These are phyloP conservation scores for Epirrhoe tristata DNA, from an alignment of 2,888 invertebrate genomes.

Conservation along the genomic window DNA sequence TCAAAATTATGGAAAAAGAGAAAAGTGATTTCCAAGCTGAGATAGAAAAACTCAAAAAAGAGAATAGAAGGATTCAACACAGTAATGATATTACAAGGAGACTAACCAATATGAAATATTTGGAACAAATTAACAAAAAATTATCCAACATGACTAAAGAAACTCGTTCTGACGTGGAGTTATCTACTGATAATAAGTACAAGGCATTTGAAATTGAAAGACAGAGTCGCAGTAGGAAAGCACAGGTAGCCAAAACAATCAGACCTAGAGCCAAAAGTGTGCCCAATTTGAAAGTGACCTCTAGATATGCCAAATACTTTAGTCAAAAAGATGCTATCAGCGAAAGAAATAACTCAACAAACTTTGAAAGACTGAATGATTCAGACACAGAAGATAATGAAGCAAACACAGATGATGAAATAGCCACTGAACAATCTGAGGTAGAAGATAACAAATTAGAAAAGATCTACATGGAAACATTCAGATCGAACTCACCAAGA, in stretches of 20 bases:
- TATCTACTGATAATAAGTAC: conserved; percentile 68
- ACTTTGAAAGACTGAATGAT: conserved; percentile 46
- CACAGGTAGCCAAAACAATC: conserved; percentile 45
- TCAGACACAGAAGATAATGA: conserved; percentile 50
- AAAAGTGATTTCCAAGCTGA: conserved; percentile 87
- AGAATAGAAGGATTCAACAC: conserved; percentile 87
- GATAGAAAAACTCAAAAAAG: conserved; percentile 88
- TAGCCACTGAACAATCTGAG: conserved; percentile 51
- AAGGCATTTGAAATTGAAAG: conserved; percentile 76
- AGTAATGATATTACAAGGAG: conserved; percentile 84
- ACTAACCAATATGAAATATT: conserved; percentile 89
- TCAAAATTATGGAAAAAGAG: conserved; percentile 90
- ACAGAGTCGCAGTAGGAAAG: conserved; percentile 65
- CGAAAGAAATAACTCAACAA: conserved; percentile 57
- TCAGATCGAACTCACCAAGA: conserved; percentile 62
- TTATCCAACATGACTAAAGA: conserved; percentile 67
- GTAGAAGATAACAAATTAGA: conserved; percentile 71
- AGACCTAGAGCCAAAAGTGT: conserved; percentile 80
- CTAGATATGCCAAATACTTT: conserved; percentile 82
- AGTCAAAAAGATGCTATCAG: conserved; percentile 75
- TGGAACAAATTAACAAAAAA: conserved; percentile 90
- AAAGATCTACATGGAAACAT: conserved; percentile 72
- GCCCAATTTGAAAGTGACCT: conserved; percentile 79
- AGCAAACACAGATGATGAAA: conserved; percentile 48
- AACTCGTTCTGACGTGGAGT: conserved; percentile 58